Percentiles rank a stretch among this genome's conserved stretches.
phyloP scores from a whole-genome alignment of 2,113 vertebrate species.

The Hypanus sabinus region DNA sequence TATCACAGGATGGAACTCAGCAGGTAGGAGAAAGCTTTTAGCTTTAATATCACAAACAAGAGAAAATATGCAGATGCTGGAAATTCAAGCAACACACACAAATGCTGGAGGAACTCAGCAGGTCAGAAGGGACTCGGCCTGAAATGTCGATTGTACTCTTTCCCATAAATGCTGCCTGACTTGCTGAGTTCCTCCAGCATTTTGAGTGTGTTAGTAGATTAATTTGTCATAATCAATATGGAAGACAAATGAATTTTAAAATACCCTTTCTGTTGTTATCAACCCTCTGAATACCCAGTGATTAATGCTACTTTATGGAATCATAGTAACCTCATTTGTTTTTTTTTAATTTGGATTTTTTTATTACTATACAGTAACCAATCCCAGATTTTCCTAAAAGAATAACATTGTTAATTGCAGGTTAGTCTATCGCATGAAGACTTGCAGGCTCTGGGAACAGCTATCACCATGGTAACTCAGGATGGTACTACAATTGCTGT shows the following conservation, averaged over 20 bases:
- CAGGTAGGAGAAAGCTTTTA: slow-evolving; percentile 51
- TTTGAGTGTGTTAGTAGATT: background rate
- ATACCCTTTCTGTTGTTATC: background rate
- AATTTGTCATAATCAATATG: background rate
- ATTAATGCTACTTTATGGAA: background rate
- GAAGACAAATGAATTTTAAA: background rate
- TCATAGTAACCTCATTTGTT: background rate
- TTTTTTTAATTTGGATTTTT: slow-evolving; percentile 11
- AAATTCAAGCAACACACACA: too few species aligned
- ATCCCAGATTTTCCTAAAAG: background rate
- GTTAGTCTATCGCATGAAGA: slow-evolving; percentile 59
- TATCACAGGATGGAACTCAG: slow-evolving; percentile 58
- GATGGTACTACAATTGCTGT: slow-evolving; percentile 47
- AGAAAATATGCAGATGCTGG: too few species aligned
- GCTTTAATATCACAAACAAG: background rate
- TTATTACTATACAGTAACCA: background rate
- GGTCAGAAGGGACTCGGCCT: too few species aligned
- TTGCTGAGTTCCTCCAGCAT: too few species aligned
- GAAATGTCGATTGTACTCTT: too few species aligned
- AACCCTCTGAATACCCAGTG: background rate
- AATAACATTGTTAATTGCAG: slow-evolving; percentile 42
- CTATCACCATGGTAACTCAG: slow-evolving; percentile 58
- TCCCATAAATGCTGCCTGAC: too few species aligned
- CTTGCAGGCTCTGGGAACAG: slow-evolving; percentile 60
- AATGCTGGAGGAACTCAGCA: too few species aligned